Evolutionary conservation across 2,797 vertebrate genomes (phyloP), one percentile per base, ranked within the genome.

Genomic region (Onychomys leucogaster): DNA sequence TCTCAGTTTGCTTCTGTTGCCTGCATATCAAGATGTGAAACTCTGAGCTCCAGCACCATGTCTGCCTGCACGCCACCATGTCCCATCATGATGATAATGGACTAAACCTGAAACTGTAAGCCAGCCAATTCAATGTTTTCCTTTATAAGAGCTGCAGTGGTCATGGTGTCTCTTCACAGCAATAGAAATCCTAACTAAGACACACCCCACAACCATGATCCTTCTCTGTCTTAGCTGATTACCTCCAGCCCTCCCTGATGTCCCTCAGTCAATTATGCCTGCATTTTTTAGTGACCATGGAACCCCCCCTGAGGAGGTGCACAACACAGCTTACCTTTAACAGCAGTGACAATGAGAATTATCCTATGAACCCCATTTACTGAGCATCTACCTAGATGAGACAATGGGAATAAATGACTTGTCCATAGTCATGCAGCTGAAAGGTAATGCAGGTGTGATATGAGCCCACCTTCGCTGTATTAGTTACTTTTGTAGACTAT

Each of bases 331-430:
- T 61, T 52, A 14, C 49, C 57, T 73, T 83, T 11, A 65, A 16
- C 12, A 57, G 29, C 7, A 65, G 2, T 1, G 23, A 61, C 5
- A 17, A 17, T 27, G 59, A 73, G 67, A 90, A 6, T 41, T 46
- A 7, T 19, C 1, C 0, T 7, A 2, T 6, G 3, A 86, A 34
- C 5, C 65, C 49, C 57, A 2, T 3, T 78, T 0, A 0, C 86
- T 41, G 14, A 93, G n/a, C n/a, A n/a, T n/a, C n/a, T n/a, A 49
- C 27, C 37, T 9, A 13, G 2, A 25, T 9, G 34, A 82, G 43
- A 71, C 29, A 14, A 73, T 55, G 80, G 0, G 84, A 76, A 65
- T 0, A 5, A 96, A 69, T 32, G 93, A 76, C 13, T 80, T 19
- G 23, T 25, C 82, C 14, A 0, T 5, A 37, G 61, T 29, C 76